A percentile compares a stretch with the other conserved stretches of the same genome.
Evolutionary conservation across 2,113 vertebrate genomes (phyloP).

Genomic region (Antidorcas marsupialis): DNA sequence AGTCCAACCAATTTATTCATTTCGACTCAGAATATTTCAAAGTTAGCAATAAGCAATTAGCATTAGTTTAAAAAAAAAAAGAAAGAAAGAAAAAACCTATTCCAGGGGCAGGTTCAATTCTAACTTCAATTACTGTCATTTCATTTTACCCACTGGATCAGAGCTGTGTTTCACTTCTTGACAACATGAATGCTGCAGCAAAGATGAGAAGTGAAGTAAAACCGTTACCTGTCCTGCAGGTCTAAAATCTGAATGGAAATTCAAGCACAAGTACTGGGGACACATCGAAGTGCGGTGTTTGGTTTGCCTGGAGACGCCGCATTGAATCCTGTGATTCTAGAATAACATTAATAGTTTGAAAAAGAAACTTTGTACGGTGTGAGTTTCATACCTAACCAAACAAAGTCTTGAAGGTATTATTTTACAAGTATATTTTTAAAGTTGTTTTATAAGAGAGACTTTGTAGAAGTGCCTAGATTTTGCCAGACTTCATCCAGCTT

Average conservation of each 20-base stretch:
- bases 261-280: conserved; percentile 84
- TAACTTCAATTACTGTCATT: conserved; percentile 68
- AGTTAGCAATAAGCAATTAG: conserved; percentile 84
- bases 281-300: conserved; percentile 78
- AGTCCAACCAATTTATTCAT: conserved; percentile 74
- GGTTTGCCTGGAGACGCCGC: conserved; percentile 80
- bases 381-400: conserved; percentile 84
- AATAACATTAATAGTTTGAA: conserved; percentile 78
- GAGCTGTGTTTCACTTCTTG: conserved; percentile 73
- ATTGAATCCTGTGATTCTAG: conserved; percentile 80
- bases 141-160: conserved; percentile 54
- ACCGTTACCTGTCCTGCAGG: conserved; percentile 69
- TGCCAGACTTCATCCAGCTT: conserved; percentile 86
- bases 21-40: conserved; percentile 74
- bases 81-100: neutral
- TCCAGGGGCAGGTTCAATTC: conserved; percentile 78
- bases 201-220: conserved; percentile 75
- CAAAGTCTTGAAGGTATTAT: conserved; percentile 89
- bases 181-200: conserved; percentile 34
- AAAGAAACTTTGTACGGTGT: conserved; percentile 86
- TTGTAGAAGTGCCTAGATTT: conserved; percentile 92
- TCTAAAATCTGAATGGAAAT: conserved; percentile 76
- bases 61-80: conserved; percentile 73
- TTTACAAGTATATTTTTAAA: conserved; percentile 87
- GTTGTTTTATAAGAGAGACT: conserved; percentile 87